Base-by-base conservation (phyloP, 2,888 invertebrate genomes). In the Heteromyza rotundicornis region DNA sequence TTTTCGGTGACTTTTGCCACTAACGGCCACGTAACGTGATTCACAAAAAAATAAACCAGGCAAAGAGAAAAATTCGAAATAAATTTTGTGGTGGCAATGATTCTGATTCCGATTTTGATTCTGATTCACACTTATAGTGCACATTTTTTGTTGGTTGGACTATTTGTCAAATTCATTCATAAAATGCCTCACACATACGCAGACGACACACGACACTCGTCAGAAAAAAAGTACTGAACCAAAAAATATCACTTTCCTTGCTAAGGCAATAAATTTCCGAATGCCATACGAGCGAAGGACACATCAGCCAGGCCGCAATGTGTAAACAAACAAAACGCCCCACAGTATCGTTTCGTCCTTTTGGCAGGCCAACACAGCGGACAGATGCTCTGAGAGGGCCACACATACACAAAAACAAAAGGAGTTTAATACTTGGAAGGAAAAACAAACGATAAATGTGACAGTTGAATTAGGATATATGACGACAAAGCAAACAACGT, bases 381-480 rank as follows among this genome's bases (percentile, higher is more conserved):
- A 62, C 62, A 62, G 58, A 62, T 62, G 62, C 44, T 44, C 52
- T 22, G 22, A 35, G n/a, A n/a, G n/a, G 27, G 7, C 10, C 27
- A 10, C 27, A 7, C 27, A 10, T 27, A 27, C 27, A 27, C 27
- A 10, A 5, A 7, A 27, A 27, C 12, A 23, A 60, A 35, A 24
- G 19, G 40, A 51, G 55, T 56, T 56, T 50, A 20, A 19, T 36
- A 49, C 17, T 47, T 2, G 2, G 14, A 71, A 68, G 73, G 73
- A 72, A 73, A 75, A 75, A 77, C 70, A 78, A 77, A 78, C 76
- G 78, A 78, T 77, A 71, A 76, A 77, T 75, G 75, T 78, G 77
- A 77, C 77, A 77, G 77, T 77, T 76, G 77, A 75, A 76, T 73
- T 74, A 68, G 73, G 69, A 71, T 68, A 68, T 68, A 64, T 64